Conservation (phyloP, 2,888 invertebrate genomes). For the Galeruca laticollis region DNA sequence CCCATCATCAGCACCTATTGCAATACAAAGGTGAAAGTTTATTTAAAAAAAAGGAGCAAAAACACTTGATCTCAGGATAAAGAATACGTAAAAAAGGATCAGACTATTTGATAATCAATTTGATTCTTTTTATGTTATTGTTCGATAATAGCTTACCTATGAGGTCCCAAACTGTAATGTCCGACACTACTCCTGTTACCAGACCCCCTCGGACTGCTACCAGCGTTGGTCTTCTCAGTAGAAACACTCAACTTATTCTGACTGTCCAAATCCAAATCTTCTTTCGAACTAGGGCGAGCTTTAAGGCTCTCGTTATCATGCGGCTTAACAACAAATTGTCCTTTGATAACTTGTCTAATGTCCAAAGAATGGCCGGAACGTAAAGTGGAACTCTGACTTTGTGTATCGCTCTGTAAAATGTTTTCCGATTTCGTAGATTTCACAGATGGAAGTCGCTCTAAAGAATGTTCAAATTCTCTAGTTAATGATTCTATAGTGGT, state of each 20-base stretch:
- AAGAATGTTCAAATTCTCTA: constrained; percentile 85
- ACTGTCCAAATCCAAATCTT: constrained; percentile 15
- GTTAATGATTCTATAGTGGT: constrained; percentile 84
- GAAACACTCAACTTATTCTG: constrained; percentile 31
- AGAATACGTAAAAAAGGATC: too few relatives aligned
- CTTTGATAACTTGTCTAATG: constrained; percentile 65
- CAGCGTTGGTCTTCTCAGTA: constrained; percentile 40
- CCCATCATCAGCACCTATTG: too few relatives aligned
- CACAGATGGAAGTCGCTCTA: constrained; percentile 67
- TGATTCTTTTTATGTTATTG: background rate
- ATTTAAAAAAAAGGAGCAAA: too few relatives aligned
- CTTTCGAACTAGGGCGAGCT: constrained; percentile 65
- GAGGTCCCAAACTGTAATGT: constrained; percentile 65
- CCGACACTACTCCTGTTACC: constrained; percentile 67
- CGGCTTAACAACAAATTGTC: constrained; percentile 73
- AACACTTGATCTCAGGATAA: too few relatives aligned
- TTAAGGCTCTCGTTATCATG: constrained; percentile 77
- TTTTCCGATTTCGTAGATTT: constrained; percentile 46
- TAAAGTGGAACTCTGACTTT: constrained; percentile 55
- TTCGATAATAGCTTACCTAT: constrained; percentile 54
- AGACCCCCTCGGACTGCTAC: constrained; percentile 65
- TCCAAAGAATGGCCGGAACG: constrained; percentile 61
- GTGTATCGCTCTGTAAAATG: constrained; percentile 31
- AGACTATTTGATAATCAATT: too few relatives aligned
- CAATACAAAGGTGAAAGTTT: too few relatives aligned